A percentile compares a stretch with the other conserved stretches of the same genome.
Conservation (phyloP, 2,113 vertebrate genomes). For the Ochotona curzoniae region DNA sequence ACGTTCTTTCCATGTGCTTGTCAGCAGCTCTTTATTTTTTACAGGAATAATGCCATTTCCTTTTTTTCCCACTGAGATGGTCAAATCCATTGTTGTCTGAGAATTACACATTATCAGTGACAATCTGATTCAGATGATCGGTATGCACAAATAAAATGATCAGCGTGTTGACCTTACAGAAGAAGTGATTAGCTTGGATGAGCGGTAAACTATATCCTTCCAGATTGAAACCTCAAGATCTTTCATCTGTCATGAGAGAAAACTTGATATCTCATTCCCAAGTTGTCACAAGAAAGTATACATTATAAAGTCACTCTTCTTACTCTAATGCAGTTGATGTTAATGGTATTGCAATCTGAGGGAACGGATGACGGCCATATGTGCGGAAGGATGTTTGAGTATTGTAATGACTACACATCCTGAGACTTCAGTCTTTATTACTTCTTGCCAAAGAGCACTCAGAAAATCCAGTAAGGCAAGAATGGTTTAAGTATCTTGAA, state of each 20-base stretch:
- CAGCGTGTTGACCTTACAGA: background rate
- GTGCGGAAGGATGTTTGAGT: background rate
- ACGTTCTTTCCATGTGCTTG: background rate
- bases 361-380: rapidly evolving
- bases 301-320: background rate
- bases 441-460: background rate
- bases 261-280: background rate
- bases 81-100: background rate
- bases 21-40: background rate
- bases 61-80: background rate
- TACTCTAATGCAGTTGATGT: background rate
- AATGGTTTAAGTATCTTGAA: background rate
- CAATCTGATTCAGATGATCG: background rate
- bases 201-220: background rate
- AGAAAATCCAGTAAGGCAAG: background rate
- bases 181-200: background rate
- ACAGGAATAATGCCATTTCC: background rate
- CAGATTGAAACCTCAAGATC: background rate
- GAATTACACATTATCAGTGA: background rate
- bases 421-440: background rate
- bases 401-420: background rate
- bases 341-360: too few species aligned
- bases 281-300: background rate
- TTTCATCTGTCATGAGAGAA: background rate
- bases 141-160: background rate